Evolutionary conservation across 2,888 invertebrate species (phyloP).

Genomic region (Hydriomena furcata): DNA sequence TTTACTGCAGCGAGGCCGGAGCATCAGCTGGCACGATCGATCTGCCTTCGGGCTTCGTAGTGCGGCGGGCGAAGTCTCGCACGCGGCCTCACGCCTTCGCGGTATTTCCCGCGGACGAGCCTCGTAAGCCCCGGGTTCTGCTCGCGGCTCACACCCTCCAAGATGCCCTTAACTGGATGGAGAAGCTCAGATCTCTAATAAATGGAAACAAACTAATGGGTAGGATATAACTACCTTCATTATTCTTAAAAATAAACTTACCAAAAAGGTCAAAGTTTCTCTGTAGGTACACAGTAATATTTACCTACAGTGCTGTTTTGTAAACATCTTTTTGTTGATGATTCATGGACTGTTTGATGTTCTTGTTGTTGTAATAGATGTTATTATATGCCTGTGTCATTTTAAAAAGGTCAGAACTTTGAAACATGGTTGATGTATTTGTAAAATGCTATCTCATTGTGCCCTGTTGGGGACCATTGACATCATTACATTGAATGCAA

Average conservation of each 20-base stretch:
- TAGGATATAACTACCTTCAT: constrained; percentile 50
- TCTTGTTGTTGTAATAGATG: background rate
- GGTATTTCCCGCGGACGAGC: constrained; percentile 83
- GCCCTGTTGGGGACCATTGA: constrained; percentile 31
- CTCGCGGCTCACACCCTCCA: constrained; percentile 86
- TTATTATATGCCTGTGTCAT: background rate
- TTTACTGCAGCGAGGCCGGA: constrained; percentile 81
- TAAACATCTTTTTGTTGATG: constrained; percentile 7
- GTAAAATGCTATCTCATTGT: constrained; percentile 8
- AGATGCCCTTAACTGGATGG: constrained; percentile 88
- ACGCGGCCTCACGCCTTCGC: constrained; percentile 88
- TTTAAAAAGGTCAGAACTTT: background rate
- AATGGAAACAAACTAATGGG: constrained; percentile 57
- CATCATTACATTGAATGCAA: constrained; percentile 70
- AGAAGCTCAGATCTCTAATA: constrained; percentile 81
- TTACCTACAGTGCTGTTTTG: constrained; percentile 3
- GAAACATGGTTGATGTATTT: background rate
- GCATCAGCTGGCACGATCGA: constrained; percentile 76
- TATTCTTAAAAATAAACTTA: no score
- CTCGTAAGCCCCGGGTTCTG: constrained; percentile 85
- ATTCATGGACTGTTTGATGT: background rate
- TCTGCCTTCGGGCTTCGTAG: constrained; percentile 83
- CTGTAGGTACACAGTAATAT: background rate
- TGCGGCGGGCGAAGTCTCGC: constrained; percentile 86
- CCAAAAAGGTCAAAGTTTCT: constrained; percentile 6